Conservation (phyloP, 2,888 invertebrate species). For the Cryptus armator region DNA sequence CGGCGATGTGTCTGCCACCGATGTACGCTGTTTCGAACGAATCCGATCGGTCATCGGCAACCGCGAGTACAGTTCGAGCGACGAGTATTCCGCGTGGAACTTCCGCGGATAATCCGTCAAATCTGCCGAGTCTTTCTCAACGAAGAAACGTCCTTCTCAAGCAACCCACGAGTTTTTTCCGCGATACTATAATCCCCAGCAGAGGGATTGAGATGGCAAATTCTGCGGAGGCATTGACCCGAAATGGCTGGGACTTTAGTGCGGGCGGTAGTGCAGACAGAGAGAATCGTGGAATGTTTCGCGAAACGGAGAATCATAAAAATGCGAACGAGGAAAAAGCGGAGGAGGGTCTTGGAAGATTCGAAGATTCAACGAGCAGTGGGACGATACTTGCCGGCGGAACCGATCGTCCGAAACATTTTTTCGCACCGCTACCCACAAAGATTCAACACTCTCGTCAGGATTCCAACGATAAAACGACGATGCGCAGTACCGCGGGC, state of each 20-base stretch:
- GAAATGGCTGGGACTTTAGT: slow-evolving; percentile 66
- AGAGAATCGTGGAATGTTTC: slow-evolving; percentile 13
- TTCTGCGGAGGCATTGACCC: slow-evolving; percentile 28
- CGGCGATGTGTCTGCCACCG: slow-evolving; percentile 27
- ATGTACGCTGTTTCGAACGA: slow-evolving; percentile 43
- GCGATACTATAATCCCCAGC: slow-evolving; percentile 29
- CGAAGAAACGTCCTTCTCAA: slow-evolving; percentile 67
- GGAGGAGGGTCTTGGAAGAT: slow-evolving; percentile 12
- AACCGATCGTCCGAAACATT: slow-evolving; percentile 77
- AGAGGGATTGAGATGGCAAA: slow-evolving; percentile 6
- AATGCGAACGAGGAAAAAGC: slow-evolving; percentile 1
- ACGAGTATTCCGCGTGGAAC: slow-evolving; percentile 45
- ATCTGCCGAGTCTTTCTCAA: slow-evolving; percentile 71
- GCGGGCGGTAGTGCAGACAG: background rate
- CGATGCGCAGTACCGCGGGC: background rate
- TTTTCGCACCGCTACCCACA: slow-evolving; percentile 78
- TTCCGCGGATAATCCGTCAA: slow-evolving; percentile 1
- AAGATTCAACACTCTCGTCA: slow-evolving; percentile 69
- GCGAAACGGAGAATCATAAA: slow-evolving; percentile 18
- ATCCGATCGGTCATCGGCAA: slow-evolving; percentile 26
- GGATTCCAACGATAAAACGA: slow-evolving; percentile 65
- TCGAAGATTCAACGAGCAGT: slow-evolving; percentile 19
- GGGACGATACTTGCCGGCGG: background rate
- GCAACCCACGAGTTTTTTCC: slow-evolving; percentile 44
- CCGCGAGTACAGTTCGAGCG: slow-evolving; percentile 20